Base-by-base conservation (phyloP, 1,140 invertebrate genomes). In the Papilio polyxenes region DNA sequence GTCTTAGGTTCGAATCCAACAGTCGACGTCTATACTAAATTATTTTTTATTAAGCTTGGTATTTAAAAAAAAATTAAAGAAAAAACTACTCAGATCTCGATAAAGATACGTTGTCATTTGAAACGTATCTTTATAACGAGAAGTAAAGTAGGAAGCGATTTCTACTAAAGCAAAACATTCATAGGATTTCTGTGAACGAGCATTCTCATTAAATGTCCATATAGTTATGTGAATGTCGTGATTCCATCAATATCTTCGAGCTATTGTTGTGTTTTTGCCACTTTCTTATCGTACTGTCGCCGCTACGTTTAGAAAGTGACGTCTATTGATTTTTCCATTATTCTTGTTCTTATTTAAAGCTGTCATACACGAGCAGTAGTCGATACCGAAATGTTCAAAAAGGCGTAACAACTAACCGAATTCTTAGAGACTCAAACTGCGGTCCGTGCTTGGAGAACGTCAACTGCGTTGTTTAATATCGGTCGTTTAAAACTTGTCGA, bases 271-370 rank as follows among this genome's bases (percentile, higher is more conserved):
- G 85, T 91, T 90, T 91, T 92, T 92, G 85, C 86, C 86, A 83
- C 85, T 87, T 90, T 87, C 78, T 89, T 87, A 87, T 86, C 83
- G 80, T 84, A 84, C 87, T 87, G 86, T 89, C 85, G 84, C 84
- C 79, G 82, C 81, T 81, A 62, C 85, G 79, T 85, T 82, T 89
- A 87, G 90, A 92, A 92, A 92, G 90, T 88, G 86, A 88, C 84
- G 85, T 85, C 85, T 90, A 88, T 92, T 90, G 89, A 87, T 86
- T 89, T 90, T 89, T 88, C 87, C 87, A 89, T 89, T 89, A 88
- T 88, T 82, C 81, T 75, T 77, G 51, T 76, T 80, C 62, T 17
- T 59, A 56, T n/a, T 56, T 59, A 59, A 6, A 9, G n/a, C 56
- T 20, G n/a, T 7, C n/a, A 59, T 59, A 59, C 56, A 59, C 56